Conservation (phyloP, 2,888 invertebrate genomes). For the Phortica magna region DNA sequence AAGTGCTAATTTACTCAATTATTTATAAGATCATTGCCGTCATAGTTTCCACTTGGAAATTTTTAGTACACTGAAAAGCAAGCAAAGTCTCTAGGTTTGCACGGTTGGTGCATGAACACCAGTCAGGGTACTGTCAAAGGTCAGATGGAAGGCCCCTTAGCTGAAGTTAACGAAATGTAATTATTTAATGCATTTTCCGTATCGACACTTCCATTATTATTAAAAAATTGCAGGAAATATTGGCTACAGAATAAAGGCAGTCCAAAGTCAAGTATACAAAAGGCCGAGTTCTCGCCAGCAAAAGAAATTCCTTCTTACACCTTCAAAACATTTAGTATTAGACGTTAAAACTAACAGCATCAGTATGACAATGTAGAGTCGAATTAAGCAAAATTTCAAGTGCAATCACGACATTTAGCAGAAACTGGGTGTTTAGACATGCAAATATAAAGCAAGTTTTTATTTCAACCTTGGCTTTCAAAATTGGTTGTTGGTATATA, state of each 20-base stretch:
- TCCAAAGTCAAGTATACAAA: constrained; percentile 85
- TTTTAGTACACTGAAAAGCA: constrained; percentile 81
- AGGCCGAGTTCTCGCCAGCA: constrained; percentile 84
- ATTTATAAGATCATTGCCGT: background rate
- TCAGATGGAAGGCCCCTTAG: constrained; percentile 80
- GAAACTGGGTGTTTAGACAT: too few relatives aligned
- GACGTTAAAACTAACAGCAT: constrained; percentile 53
- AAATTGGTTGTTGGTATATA: too few relatives aligned
- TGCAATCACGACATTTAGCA: too few relatives aligned
- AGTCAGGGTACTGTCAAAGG: constrained; percentile 82
- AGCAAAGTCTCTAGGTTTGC: constrained; percentile 80
- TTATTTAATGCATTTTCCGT: background rate
- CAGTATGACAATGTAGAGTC: constrained; percentile 37
- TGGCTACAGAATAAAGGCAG: constrained; percentile 84
- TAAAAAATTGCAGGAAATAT: constrained; percentile 64
- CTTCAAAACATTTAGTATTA: constrained; percentile 80
- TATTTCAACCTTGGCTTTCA: too few relatives aligned
- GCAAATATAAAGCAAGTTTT: too few relatives aligned
- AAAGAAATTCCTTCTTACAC: constrained; percentile 80
- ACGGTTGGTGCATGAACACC: constrained; percentile 86
- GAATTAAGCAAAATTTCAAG: background rate
- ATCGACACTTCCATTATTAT: constrained; percentile 32
- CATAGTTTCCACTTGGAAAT: background rate
- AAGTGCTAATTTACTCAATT: constrained; percentile 38
- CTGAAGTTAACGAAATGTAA: constrained; percentile 81